Percentiles rank a stretch among this genome's conserved stretches.
These are phyloP conservation scores for Heliocidaris tuberculata DNA, from an alignment of 35 echinoderm and acorn worm species.

Conservation along the genomic window DNA sequence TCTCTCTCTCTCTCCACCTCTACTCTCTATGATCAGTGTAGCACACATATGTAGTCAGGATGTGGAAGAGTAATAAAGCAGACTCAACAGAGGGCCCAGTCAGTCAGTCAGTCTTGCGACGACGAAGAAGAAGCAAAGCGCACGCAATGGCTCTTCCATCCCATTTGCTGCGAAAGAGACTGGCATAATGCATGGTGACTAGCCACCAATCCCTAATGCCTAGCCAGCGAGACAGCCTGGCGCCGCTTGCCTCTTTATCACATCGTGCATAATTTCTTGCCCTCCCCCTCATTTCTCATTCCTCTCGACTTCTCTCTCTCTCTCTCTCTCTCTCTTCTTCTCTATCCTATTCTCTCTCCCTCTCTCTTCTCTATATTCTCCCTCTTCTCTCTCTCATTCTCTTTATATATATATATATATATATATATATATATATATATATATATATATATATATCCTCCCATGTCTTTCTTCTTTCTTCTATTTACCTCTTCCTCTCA, in stretches of 20 bases:
- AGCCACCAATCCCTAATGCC: conserved; percentile 42
- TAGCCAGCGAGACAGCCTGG: conserved; percentile 18
- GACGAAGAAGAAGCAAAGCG: conserved; percentile 9
- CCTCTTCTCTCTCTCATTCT: background rate
- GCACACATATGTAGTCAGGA: background rate
- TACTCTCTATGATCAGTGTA: background rate
- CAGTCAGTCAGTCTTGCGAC: background rate
- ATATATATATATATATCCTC: no score
- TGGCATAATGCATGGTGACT: conserved; percentile 41
- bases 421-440: no score
- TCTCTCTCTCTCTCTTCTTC: background rate
- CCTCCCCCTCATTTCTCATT: conserved; percentile 35
- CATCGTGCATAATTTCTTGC: conserved; percentile 20
- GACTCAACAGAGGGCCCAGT: background rate
- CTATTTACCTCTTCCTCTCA: no score
- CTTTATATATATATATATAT: no score
- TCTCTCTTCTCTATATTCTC: background rate
- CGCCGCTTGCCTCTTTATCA: conserved; percentile 40
- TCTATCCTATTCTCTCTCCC: background rate
- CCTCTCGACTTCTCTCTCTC: background rate
- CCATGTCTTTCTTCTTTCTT: no score
- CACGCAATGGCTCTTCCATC: conserved; percentile 18
- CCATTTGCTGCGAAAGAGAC: conserved; percentile 34
- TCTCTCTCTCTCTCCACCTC: conserved; percentile 8
- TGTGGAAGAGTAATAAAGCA: conserved; percentile 21